Evolutionary conservation across 2,797 vertebrate genomes (phyloP).

Genomic region (Malacoctenus gilli): DNA sequence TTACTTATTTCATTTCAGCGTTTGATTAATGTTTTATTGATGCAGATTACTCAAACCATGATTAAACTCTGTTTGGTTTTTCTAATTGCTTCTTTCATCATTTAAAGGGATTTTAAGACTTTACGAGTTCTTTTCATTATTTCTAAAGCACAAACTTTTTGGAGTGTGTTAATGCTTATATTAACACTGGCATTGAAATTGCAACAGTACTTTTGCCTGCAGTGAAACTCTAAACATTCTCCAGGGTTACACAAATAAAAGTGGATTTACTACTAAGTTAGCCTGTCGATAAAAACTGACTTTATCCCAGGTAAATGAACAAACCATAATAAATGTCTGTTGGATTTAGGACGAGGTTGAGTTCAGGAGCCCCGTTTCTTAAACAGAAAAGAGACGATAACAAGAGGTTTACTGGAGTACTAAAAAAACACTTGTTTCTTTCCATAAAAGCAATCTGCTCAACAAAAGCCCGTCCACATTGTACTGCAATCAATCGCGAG

Average conservation of each 20-base stretch:
- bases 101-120: not conserved
- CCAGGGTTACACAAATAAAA: too few relatives aligned
- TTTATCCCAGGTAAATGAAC: conserved; percentile 1
- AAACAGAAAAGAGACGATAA: conserved; percentile 3
- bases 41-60: not conserved
- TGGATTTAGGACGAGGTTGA: conserved; percentile 2
- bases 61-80: not conserved
- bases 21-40: not conserved
- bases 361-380: conserved; percentile 2
- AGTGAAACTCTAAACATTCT: not conserved
- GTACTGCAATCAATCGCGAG: conserved; percentile 2
- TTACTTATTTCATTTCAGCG: not conserved
- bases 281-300: conserved; percentile 13
- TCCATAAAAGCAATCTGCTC: not conserved
- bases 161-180: not conserved
- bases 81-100: not conserved
- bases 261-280: too few relatives aligned
- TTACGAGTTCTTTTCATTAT: not conserved
- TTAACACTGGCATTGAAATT: too few relatives aligned
- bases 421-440: not conserved
- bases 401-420: not conserved
- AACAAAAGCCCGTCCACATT: not conserved
- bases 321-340: conserved; percentile 8
- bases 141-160: too few relatives aligned
- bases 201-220: not conserved